A percentile compares a stretch with the other conserved stretches of the same genome.
These are phyloP conservation scores for Zootermopsis nevadensis DNA, from an alignment of 2,888 invertebrate species.

Conservation along the genomic window DNA sequence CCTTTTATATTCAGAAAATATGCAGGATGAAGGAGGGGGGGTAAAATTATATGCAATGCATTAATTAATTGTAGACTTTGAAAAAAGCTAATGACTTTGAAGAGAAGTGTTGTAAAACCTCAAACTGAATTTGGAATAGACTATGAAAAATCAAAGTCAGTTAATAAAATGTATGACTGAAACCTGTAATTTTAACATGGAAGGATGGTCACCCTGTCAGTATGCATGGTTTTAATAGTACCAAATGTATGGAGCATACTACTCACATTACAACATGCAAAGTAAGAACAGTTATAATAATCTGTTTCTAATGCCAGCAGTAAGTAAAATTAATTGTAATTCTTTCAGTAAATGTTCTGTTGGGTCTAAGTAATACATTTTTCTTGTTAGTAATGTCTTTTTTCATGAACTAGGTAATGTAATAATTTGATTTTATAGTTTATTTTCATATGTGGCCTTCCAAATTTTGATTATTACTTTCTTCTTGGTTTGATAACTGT, in stretches of 20 bases:
- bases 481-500: background rate
- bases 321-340: constrained; percentile 30
- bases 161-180: too few relatives aligned
- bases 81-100: too few relatives aligned
- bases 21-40: too few relatives aligned
- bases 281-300: constrained; percentile 4
- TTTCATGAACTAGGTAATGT: constrained; percentile 12
- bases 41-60: too few relatives aligned
- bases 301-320: constrained; percentile 20
- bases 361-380: constrained; percentile 3
- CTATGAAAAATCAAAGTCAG: too few relatives aligned
- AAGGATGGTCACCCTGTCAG: constrained; percentile 10
- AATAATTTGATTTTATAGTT: constrained; percentile 5
- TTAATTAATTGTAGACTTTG: too few relatives aligned
- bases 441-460: background rate
- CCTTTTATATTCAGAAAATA: too few relatives aligned
- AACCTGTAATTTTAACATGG: background rate
- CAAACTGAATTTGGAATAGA: too few relatives aligned
- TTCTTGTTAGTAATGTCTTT: constrained; percentile 1
- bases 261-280: constrained; percentile 21
- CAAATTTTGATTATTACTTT: constrained; percentile 9
- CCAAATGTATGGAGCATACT: background rate
- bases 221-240: background rate
- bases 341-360: background rate
- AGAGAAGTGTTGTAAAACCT: too few relatives aligned